Evolutionary conservation across 2,888 invertebrate species (phyloP).

Genomic region (Papilio gigon): DNA sequence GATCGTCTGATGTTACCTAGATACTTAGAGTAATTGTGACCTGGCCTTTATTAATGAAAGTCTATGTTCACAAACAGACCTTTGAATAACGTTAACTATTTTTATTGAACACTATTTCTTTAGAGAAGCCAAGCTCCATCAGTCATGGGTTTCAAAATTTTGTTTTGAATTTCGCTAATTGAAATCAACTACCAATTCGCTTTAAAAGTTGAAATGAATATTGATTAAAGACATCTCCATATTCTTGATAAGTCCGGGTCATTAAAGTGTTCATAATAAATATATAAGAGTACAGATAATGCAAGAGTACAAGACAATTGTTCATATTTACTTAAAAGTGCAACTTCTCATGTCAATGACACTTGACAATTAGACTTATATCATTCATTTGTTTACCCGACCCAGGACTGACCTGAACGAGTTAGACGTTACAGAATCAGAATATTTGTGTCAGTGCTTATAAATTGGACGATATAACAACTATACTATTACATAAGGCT

Average conservation of each 20-base stretch:
- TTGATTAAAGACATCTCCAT: background rate
- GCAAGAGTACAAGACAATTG: background rate
- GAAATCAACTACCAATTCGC: background rate
- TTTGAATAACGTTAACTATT: too few relatives aligned
- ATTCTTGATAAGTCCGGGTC: slow-evolving; percentile 1
- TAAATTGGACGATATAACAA: background rate
- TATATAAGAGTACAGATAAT: too few relatives aligned
- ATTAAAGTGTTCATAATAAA: slow-evolving; percentile 2
- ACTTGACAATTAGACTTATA: background rate
- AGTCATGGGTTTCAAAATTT: background rate
- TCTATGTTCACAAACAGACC: too few relatives aligned
- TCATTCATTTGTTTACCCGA: slow-evolving; percentile 2
- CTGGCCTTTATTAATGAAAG: too few relatives aligned
- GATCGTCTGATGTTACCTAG: background rate
- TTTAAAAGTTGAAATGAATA: slow-evolving; percentile 1
- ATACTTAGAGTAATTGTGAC: too few relatives aligned
- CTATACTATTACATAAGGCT: too few relatives aligned
- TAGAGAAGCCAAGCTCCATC: too few relatives aligned
- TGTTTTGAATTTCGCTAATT: background rate
- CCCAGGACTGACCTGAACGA: background rate
- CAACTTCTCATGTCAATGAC: background rate
- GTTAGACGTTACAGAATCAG: background rate
- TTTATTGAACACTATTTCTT: too few relatives aligned
- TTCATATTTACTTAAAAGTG: background rate
- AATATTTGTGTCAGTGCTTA: background rate